phyloP scores from a whole-genome alignment of 2,113 vertebrate species.

The Pygoscelis antarcticus region DNA sequence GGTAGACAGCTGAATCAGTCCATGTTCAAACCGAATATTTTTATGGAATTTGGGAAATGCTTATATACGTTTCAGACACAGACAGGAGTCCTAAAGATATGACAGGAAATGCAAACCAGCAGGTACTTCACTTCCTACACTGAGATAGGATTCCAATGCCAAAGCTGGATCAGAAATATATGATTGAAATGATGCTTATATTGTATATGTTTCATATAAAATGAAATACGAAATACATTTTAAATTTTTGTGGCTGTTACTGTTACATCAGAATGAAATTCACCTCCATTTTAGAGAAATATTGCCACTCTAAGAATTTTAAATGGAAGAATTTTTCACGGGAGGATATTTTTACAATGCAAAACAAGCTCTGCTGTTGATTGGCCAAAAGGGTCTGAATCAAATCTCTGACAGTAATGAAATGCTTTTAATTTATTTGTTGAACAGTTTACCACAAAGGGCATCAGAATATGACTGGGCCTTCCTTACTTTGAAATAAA shows the following conservation, averaged over 20 bases:
- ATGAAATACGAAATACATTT: neutral
- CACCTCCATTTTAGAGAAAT: neutral
- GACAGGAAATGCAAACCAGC: neutral
- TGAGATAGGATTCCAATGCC: neutral
- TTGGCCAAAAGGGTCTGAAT: neutral
- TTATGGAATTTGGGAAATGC: neutral
- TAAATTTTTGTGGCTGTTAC: neutral
- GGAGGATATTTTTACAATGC: neutral
- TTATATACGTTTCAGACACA: neutral
- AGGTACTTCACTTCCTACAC: neutral
- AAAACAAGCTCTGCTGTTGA: neutral
- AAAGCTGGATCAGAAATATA: neutral
- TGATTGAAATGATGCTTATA: neutral
- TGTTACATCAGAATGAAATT: neutral
- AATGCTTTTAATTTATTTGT: neutral
- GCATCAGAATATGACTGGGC: neutral
- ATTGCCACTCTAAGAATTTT: neutral
- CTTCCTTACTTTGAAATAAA: neutral
- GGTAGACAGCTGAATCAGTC: neutral
- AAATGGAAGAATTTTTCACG: neutral
- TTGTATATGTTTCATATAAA: neutral
- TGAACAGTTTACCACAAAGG: neutral
- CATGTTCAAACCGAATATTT: neutral
- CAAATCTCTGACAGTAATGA: neutral
- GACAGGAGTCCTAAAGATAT: neutral